These are phyloP conservation scores for Wiebesia pumilae DNA, from an alignment of 1,140 invertebrate genomes.

Conservation along the genomic window DNA sequence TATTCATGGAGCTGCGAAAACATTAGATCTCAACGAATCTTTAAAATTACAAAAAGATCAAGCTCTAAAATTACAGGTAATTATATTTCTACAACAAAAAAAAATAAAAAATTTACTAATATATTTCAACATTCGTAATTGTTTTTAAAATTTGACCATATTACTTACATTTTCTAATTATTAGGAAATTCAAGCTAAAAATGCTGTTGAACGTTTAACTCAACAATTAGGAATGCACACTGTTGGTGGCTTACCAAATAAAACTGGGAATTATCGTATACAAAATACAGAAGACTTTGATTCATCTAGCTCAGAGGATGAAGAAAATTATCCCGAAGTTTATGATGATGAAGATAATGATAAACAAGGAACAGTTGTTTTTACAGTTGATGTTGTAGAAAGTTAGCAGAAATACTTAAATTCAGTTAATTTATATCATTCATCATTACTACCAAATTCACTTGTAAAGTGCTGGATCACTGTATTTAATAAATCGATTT, in stretches of 20 bases:
- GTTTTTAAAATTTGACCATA: background rate
- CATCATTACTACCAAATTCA: constrained; percentile 13
- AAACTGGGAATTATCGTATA: constrained; percentile 60
- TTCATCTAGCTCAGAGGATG: constrained; percentile 63
- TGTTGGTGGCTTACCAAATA: constrained; percentile 49
- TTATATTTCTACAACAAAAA: background rate
- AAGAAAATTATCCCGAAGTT: constrained; percentile 66
- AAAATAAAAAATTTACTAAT: background rate
- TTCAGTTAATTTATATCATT: constrained; percentile 37
- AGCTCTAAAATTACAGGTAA: constrained; percentile 69
- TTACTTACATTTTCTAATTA: constrained; percentile 39
- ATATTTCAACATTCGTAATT: background rate
- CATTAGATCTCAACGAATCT: constrained; percentile 77
- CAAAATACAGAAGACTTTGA: constrained; percentile 53
- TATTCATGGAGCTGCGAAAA: constrained; percentile 76
- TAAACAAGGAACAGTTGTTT: constrained; percentile 69
- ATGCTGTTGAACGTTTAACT: constrained; percentile 72
- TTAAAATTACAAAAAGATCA: constrained; percentile 76
- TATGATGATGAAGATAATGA: constrained; percentile 72
- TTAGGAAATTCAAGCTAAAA: constrained; percentile 72
- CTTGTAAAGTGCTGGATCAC: constrained; percentile 41
- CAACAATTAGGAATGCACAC: constrained; percentile 61
- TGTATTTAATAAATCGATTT: constrained; percentile 44
- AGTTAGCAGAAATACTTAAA: constrained; percentile 46
- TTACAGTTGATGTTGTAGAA: constrained; percentile 64